A percentile compares a stretch with the other conserved stretches of the same genome.
Evolutionary conservation across 2,113 vertebrate species (phyloP).

Genomic region (Chroicocephalus ridibundus): DNA sequence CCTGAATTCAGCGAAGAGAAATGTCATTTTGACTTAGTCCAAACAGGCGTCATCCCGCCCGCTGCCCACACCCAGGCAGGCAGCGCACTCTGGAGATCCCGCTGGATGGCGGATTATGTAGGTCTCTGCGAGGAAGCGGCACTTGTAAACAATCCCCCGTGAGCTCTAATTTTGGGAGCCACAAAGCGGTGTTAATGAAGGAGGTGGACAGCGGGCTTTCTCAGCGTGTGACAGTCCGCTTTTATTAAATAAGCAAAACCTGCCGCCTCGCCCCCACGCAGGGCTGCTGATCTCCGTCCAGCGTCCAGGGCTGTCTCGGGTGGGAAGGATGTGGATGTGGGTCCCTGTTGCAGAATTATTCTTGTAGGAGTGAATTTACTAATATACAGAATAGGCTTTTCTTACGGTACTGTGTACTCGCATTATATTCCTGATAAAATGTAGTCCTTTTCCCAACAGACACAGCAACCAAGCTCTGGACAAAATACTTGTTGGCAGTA

Average conservation of each 20-base stretch:
- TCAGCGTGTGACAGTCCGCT: background rate
- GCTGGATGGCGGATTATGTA: background rate
- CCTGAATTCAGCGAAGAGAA: background rate
- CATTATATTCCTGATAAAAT: background rate
- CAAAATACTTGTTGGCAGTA: background rate
- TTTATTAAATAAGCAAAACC: background rate
- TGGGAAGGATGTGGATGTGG: background rate
- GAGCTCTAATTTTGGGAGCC: background rate
- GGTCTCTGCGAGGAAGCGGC: background rate
- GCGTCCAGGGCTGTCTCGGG: background rate
- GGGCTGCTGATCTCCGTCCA: background rate
- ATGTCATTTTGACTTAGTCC: background rate
- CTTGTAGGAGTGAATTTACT: background rate
- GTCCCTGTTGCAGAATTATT: background rate
- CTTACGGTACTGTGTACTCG: rapidly evolving
- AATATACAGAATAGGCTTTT: background rate
- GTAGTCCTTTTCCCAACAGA: background rate
- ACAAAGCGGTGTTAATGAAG: background rate
- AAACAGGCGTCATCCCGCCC: background rate
- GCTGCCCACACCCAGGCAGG: background rate
- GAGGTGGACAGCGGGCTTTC: background rate
- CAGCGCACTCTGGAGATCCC: background rate
- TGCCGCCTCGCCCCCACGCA: background rate
- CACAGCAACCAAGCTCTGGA: background rate
- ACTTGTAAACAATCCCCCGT: background rate